phyloP scores from a whole-genome alignment of 2,797 vertebrate species.

The Chloroceryle inda region DNA sequence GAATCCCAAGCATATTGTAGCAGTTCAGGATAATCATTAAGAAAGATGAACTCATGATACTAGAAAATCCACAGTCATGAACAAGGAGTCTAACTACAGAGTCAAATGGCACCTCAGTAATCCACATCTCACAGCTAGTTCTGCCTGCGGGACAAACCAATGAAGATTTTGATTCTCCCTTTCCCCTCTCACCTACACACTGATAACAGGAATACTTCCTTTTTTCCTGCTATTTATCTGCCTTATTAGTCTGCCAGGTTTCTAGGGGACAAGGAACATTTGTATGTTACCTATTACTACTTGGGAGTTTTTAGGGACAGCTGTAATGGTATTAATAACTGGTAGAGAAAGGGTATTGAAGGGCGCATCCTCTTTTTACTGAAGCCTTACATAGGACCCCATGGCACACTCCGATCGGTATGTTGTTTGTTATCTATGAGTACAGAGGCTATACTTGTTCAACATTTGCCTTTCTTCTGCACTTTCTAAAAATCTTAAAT shows the following conservation, averaged over 20 bases:
- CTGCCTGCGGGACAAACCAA: not conserved
- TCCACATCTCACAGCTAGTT: not conserved
- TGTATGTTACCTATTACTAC: not conserved
- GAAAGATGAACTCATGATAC: not conserved
- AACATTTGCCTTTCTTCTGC: not conserved
- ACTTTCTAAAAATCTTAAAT: not conserved
- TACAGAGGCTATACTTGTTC: not conserved
- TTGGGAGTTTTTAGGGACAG: not conserved
- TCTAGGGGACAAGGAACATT: not conserved
- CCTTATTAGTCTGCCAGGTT: not conserved
- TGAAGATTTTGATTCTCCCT: rapidly evolving
- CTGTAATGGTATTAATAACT: not conserved
- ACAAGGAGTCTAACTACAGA: not conserved
- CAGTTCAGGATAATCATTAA: not conserved
- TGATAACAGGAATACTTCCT: not conserved
- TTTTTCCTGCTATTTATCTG: not conserved
- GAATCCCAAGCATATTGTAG: not conserved
- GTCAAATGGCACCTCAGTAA: not conserved
- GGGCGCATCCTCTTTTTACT: not conserved
- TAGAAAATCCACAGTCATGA: not conserved
- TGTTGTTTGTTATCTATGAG: not conserved
- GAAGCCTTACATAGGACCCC: rapidly evolving
- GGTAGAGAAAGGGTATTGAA: not conserved
- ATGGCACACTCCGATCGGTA: rapidly evolving
- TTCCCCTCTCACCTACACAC: not conserved